These are phyloP conservation scores for Larimichthys polyactis DNA, from an alignment of 2,113 vertebrate genomes.

Conservation along the genomic window DNA sequence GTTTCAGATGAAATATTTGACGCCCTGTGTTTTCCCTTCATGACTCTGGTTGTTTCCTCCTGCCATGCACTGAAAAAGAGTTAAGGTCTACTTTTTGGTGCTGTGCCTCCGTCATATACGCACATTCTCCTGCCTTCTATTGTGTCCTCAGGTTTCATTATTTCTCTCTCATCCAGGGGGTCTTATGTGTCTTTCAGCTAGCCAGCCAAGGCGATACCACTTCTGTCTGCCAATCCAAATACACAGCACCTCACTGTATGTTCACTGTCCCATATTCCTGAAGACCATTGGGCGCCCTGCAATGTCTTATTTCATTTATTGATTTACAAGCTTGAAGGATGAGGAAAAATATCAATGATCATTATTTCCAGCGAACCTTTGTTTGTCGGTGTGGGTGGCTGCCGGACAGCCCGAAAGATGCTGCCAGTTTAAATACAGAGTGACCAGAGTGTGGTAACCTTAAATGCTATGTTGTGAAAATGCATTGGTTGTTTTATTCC, in stretches of 20 bases:
- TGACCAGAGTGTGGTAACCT: conserved; percentile 40
- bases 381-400: conserved; percentile 47
- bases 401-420: neutral
- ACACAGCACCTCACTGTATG: conserved; percentile 43
- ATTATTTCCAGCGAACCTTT: conserved; percentile 40
- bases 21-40: neutral
- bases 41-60: neutral
- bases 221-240: conserved; percentile 68
- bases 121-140: conserved; percentile 34
- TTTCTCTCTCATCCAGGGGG: conserved; percentile 61
- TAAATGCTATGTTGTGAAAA: conserved; percentile 56
- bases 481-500: conserved; percentile 41
- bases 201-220: neutral
- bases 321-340: conserved; percentile 31
- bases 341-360: conserved; percentile 20
- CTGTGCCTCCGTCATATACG: neutral
- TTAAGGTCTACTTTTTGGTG: conserved; percentile 12
- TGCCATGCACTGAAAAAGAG: neutral
- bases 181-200: conserved; percentile 44
- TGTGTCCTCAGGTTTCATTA: conserved; percentile 70
- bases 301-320: conserved; percentile 40
- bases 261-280: conserved; percentile 36
- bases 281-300: conserved; percentile 8
- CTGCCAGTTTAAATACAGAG: conserved; percentile 62
- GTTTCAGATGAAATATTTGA: neutral